A percentile compares a stretch with the other conserved stretches of the same genome.
Evolutionary conservation across 2,888 invertebrate genomes (phyloP).

Genomic region (Asteroscopus sphinx): DNA sequence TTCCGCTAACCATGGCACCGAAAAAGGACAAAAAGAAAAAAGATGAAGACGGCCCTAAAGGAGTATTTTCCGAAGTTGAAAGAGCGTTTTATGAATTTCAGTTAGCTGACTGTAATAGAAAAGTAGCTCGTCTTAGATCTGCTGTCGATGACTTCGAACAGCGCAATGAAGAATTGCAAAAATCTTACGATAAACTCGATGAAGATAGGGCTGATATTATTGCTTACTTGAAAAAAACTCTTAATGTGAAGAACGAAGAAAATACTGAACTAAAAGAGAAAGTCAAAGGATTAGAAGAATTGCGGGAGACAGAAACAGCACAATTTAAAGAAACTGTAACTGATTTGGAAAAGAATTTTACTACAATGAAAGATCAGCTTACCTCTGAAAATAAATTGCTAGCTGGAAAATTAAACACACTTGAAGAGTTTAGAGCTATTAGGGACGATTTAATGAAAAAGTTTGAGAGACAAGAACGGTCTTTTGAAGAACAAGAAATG

Average conservation of each 20-base stretch:
- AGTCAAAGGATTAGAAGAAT: conserved; percentile 93
- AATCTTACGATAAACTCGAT: conserved; percentile 91
- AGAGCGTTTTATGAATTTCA: conserved; percentile 95
- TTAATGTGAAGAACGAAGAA: conserved; percentile 92
- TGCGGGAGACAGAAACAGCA: conserved; percentile 91
- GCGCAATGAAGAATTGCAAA: conserved; percentile 91
- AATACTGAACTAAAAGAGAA: conserved; percentile 92
- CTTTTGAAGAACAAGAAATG: conserved; percentile 93
- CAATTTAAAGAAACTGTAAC: conserved; percentile 91
- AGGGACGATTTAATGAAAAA: conserved; percentile 95
- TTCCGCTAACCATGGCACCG: conserved; percentile 73
- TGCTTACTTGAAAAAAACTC: conserved; percentile 93
- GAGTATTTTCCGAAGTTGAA: conserved; percentile 92
- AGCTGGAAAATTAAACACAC: conserved; percentile 96
- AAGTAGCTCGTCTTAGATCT: conserved; percentile 92
- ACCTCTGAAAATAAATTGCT: conserved; percentile 96
- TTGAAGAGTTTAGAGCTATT: conserved; percentile 97
- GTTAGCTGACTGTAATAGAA: conserved; percentile 94
- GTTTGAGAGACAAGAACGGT: conserved; percentile 94
- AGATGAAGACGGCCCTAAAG: conserved; percentile 67
- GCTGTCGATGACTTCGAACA: conserved; percentile 92
- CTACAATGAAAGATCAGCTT: conserved; percentile 94
- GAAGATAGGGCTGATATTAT: conserved; percentile 96
- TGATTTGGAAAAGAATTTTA: conserved; percentile 93
- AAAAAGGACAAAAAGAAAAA: conserved; percentile 79